These are phyloP conservation scores for Drosophila kohkoa DNA, from an alignment of 1,140 invertebrate genomes.

Conservation along the genomic window DNA sequence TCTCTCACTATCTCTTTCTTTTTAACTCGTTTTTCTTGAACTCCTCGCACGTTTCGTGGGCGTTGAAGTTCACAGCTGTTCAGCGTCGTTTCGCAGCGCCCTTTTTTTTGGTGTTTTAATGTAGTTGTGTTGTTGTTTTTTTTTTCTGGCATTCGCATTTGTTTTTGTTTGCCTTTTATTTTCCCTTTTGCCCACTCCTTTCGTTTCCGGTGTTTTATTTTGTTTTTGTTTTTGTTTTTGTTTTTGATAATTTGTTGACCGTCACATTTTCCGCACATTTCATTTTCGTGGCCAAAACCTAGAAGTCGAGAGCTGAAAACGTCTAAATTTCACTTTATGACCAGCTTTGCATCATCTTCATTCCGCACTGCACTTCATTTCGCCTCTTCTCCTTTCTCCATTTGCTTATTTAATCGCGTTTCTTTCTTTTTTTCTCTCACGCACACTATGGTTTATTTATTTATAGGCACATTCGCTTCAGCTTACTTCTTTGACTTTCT, in stretches of 20 bases:
- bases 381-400: conserved; percentile 23
- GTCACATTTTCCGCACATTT: conserved; percentile 75
- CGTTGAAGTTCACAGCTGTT: conserved; percentile 63
- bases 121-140: background rate
- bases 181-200: conserved; percentile 14
- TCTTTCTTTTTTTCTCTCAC: conserved; percentile 38
- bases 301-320: conserved; percentile 31
- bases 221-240: conserved; percentile 21
- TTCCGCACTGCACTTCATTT: conserved; percentile 43
- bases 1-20: conserved; percentile 15
- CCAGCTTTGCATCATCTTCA: conserved; percentile 38
- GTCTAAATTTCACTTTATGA: conserved; percentile 58
- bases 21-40: conserved; percentile 27
- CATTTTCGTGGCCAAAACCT: conserved; percentile 23
- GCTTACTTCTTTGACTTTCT: conserved; percentile 26
- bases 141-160: conserved; percentile 20
- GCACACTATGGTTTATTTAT: conserved; percentile 68
- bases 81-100: conserved; percentile 26
- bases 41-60: conserved; percentile 17
- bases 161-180: conserved; percentile 21
- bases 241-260: conserved; percentile 78
- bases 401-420: background rate
- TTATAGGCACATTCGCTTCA: conserved; percentile 47
- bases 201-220: conserved; percentile 4
- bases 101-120: conserved; percentile 16